Evolutionary conservation across 2,113 vertebrate genomes (phyloP).

Genomic region (Phrynosoma blainvillii): DNA sequence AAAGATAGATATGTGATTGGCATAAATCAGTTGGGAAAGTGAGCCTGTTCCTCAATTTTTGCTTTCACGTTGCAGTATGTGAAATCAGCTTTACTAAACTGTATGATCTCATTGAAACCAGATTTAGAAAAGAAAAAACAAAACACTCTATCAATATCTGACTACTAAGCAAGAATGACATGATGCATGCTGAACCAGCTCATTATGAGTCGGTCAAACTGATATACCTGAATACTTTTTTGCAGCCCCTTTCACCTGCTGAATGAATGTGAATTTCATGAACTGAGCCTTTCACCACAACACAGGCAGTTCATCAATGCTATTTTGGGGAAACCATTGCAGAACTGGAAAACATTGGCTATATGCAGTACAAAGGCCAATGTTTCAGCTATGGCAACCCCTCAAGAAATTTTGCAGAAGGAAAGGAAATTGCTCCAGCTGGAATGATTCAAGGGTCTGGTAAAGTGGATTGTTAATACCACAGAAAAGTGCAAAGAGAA

Average conservation of each 20-base stretch:
- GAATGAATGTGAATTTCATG: background rate
- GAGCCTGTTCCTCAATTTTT: background rate
- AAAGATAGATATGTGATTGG: background rate
- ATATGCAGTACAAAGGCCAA: slow-evolving; percentile 48
- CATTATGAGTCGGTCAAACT: background rate
- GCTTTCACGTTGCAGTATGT: background rate
- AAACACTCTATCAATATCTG: background rate
- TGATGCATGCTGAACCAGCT: too few relatives aligned
- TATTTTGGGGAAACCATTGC: background rate
- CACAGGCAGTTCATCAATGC: too few relatives aligned
- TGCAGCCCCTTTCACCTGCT: background rate
- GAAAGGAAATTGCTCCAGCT: slow-evolving; percentile 63
- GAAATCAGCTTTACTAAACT: background rate
- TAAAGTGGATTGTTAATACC: slow-evolving; percentile 63
- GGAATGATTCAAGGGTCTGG: slow-evolving; percentile 68
- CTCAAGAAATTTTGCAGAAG: slow-evolving; percentile 47
- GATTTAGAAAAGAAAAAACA: background rate
- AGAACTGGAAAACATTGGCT: slow-evolving; percentile 32
- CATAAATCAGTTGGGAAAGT: background rate
- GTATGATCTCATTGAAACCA: background rate
- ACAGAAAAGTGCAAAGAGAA: slow-evolving; percentile 34
- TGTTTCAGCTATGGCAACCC: slow-evolving; percentile 23
- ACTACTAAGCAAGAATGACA: background rate
- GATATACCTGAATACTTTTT: background rate
- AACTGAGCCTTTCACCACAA: too few relatives aligned